Evolutionary conservation across 2,888 invertebrate species (phyloP), one percentile per base, ranked within the genome.

Genomic region (Dorcus parallelipipedus): DNA sequence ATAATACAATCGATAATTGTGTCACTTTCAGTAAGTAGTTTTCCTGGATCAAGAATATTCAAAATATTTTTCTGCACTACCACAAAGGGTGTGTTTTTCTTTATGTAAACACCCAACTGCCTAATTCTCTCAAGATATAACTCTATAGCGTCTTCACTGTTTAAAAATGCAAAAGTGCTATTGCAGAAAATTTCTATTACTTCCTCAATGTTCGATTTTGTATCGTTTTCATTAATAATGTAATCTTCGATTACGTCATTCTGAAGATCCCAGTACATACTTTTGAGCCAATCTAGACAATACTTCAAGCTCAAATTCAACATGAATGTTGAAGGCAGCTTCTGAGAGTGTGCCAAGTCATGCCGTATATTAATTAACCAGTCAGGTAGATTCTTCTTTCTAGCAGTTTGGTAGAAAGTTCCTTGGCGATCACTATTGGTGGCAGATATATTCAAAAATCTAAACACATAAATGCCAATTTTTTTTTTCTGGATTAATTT

Each of bases 331-430:
- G 87, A 82, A 10, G 92, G 91, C 38, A 90, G 75, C 60, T 82
- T 81, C 63, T 86, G 82, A 54, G 84, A 84, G 73, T 94, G 93
- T 33, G 92, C 88, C 41, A 88, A 85, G 63, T 90, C 87, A 73
- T 94, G 92, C 53, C 93, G 81, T 52, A 93, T 74, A 64, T 88
- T 85, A 5, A 93, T 86, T 56, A 94, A 82, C 91, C 92, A 93
- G 60, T 86, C 84, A 0, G 93, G 93, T 42, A 93, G 83, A 43
- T 86, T 86, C 58, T 87, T 76, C 74, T 84, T 81, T 62, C 81
- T 81, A 0, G 87, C 89, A 38, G 85, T 84, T 68, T 81, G 79
- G 60, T 85, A 70, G 65, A 78, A 76, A 42, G 72, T 72, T 3
- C 76, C 76, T 67, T 78, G 78, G 57, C 68, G 70, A 14, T 71